Evolutionary conservation across 30 jellyfish, hydroid and myxozoan species (phyloP).

Genomic region (Turritopsis rubra): DNA sequence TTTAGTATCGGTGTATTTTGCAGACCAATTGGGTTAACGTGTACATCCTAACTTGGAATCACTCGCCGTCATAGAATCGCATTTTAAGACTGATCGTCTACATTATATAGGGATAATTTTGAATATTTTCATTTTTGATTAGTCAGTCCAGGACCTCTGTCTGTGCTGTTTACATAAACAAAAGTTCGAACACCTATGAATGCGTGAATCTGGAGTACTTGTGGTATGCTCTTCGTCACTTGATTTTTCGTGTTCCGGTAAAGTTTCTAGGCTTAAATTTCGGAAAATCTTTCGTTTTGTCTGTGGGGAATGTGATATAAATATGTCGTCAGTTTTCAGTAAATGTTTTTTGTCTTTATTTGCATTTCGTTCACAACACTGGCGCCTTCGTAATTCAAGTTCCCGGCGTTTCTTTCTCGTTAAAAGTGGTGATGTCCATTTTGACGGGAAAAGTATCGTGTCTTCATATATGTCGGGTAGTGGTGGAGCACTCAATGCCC

Average conservation of each 20-base stretch:
- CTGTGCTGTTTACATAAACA: neutral
- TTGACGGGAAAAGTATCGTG: neutral
- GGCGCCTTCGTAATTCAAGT: neutral
- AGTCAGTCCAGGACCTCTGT: neutral
- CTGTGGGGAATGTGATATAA: neutral
- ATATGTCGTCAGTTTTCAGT: neutral
- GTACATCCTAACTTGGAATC: too few species aligned
- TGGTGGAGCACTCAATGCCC: conserved; percentile 17
- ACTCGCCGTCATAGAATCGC: too few species aligned
- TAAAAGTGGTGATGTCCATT: neutral
- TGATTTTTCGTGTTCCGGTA: neutral
- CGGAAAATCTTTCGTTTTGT: neutral
- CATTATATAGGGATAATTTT: too few species aligned
- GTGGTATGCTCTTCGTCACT: neutral
- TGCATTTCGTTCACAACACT: neutral
- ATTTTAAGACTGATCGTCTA: too few species aligned
- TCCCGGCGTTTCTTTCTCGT: conserved; percentile 5
- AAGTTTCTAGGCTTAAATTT: neutral
- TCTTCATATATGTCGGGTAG: neutral
- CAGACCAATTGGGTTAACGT: too few species aligned
- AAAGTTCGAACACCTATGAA: neutral
- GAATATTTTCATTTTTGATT: too few species aligned
- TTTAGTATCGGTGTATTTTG: too few species aligned
- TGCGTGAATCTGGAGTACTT: neutral
- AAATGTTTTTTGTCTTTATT: neutral